Base-by-base conservation (phyloP, 2,888 invertebrate genomes). In the Cenopis cana region DNA sequence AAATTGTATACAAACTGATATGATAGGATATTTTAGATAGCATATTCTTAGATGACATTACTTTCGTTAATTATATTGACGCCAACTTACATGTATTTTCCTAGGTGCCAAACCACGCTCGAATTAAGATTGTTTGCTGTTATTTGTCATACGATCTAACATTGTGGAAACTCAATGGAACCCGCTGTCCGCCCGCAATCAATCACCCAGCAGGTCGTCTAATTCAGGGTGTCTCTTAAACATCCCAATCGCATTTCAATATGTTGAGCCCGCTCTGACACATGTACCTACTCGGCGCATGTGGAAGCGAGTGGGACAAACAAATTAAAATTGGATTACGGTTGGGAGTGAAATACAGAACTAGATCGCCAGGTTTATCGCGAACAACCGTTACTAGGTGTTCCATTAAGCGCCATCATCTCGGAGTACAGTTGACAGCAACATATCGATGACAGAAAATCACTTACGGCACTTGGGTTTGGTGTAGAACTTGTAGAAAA, bases 401-500 rank as follows among this genome's bases (percentile, higher is more conserved):
- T 69, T 62, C 68, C 62, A 69, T 69, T 69, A 69, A 61, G 55
- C 49, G 46, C 61, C 49, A 61, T 69, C 62, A 62, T 69, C 68
- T 60, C 54, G 46, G 46, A 55, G 46, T 17, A 55, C 46, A 46
- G 52, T 61, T 69, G 68, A 69, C 68, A 69, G 68, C 29, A 56
- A 69, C 62, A 69, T 69, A 69, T 69, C 55, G 68, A 69, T 61
- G 68, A 62, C 68, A 55, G 36, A 57, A 50, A 41, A 56, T 62
- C 61, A 46, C 68, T 68, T 9, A 36, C n/a, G 55, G 41, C 54
- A n/a, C 24, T 2, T 10, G 24, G 29, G 17, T 10, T 33, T 33
- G 6, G 2, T 33, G 33, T 33, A 8, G 46, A 46, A 46, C n/a
- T 33, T 33, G 33, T 33, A 8, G 46, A 46, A 46, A 46, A 46